phyloP scores from a whole-genome alignment of 2,797 vertebrate species.

The Threskiornis aethiopicus region DNA sequence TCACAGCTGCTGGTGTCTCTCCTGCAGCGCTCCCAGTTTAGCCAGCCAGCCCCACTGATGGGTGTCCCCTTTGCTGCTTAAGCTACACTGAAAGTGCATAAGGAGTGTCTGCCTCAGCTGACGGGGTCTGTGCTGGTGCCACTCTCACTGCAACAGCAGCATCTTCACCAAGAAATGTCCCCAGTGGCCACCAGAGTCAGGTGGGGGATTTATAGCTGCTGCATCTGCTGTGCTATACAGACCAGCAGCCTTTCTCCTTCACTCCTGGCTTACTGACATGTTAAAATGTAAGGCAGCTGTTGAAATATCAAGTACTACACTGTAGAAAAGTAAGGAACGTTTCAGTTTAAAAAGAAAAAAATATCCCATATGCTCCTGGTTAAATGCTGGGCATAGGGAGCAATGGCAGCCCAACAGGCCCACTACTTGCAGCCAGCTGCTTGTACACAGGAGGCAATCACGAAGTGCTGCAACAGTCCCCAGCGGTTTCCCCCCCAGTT shows the following conservation, averaged over 20 bases:
- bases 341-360: not conserved
- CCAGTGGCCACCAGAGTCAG: not conserved
- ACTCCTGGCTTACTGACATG: not conserved
- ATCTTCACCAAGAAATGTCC: not conserved
- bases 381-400: not conserved
- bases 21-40: not conserved
- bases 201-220: not conserved
- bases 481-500: not conserved
- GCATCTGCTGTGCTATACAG: not conserved
- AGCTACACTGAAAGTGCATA: rapidly evolving
- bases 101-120: rapidly evolving
- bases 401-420: not conserved
- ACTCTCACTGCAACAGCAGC: not conserved
- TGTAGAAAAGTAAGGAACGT: not conserved
- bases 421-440: not conserved
- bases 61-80: not conserved
- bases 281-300: not conserved
- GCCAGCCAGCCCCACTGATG: not conserved
- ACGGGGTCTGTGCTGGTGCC: not conserved
- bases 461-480: rapidly evolving
- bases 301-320: not conserved
- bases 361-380: not conserved
- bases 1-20: not conserved
- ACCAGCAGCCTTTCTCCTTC: not conserved
- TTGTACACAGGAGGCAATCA: rapidly evolving